A percentile compares a stretch with the other conserved stretches of the same genome.
These are phyloP conservation scores for Galbula dea DNA, from an alignment of 2,113 vertebrate species.

Conservation along the genomic window DNA sequence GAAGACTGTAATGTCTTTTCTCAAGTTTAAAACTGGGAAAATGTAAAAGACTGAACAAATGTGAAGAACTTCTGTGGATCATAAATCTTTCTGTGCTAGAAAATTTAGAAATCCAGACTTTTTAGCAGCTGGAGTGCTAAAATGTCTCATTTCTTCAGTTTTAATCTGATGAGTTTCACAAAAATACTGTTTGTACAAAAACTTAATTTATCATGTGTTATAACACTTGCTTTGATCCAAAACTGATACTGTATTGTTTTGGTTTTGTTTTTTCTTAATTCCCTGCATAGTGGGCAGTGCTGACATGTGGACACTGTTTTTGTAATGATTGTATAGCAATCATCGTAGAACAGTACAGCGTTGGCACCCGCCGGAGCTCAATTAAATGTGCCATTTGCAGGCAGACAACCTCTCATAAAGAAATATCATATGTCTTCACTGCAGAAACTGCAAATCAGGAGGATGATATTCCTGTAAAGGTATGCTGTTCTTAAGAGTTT, in stretches of 20 bases:
- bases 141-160: not conserved
- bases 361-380: conserved; percentile 85
- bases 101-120: not conserved
- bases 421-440: conserved; percentile 97
- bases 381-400: conserved; percentile 98
- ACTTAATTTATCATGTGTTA: not conserved
- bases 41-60: not conserved
- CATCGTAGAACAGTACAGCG: conserved; percentile 94
- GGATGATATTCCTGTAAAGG: conserved; percentile 94
- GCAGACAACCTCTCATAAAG: conserved; percentile 92
- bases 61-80: not conserved
- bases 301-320: conserved; percentile 97
- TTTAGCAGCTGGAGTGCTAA: not conserved
- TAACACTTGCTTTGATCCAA: not conserved
- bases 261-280: not conserved
- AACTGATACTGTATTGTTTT: not conserved
- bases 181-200: not conserved
- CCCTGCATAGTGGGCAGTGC: conserved; percentile 88
- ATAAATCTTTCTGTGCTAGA: not conserved
- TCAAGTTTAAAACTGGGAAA: not conserved
- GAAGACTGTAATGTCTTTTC: not conserved
- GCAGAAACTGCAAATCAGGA: conserved; percentile 84
- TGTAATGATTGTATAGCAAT: conserved; percentile 95
- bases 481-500: not conserved
- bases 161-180: not conserved